Percentiles rank a stretch among this genome's conserved stretches.
phyloP scores from a whole-genome alignment of 2,113 vertebrate genomes.

The Seriola dumerili region DNA sequence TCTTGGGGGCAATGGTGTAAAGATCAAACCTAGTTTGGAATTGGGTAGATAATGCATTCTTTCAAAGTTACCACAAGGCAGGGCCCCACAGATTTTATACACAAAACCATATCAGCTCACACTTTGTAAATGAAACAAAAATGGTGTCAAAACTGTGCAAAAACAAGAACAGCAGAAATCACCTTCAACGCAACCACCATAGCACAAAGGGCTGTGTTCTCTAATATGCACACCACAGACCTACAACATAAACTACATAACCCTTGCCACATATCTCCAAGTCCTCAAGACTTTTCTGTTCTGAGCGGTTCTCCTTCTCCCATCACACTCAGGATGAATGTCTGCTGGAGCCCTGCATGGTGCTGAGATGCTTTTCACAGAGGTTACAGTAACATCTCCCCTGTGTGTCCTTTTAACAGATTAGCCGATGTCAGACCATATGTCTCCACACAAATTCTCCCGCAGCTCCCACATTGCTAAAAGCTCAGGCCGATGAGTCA shows the following conservation, averaged over 20 bases:
- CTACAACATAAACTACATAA: neutral
- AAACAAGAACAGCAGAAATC: neutral
- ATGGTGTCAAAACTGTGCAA: slow-evolving; percentile 1
- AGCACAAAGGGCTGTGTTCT: neutral
- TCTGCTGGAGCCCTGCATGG: neutral
- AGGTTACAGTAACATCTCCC: slow-evolving; percentile 45
- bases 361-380: slow-evolving; percentile 53
- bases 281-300: slow-evolving; percentile 2
- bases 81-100: slow-evolving; percentile 27
- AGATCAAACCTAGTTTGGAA: slow-evolving; percentile 40
- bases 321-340: neutral
- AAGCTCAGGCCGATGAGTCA: slow-evolving; percentile 27
- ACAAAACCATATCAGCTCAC: slow-evolving; percentile 22
- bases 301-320: neutral
- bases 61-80: slow-evolving; percentile 35
- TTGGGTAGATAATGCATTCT: slow-evolving; percentile 41
- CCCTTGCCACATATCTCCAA: neutral
- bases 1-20: slow-evolving; percentile 48
- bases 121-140: slow-evolving; percentile 16
- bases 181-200: neutral
- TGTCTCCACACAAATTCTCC: slow-evolving; percentile 47
- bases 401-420: slow-evolving; percentile 51
- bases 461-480: slow-evolving; percentile 31
- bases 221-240: neutral
- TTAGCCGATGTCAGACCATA: slow-evolving; percentile 50